These are phyloP conservation scores for Tychaedon coryphoeus DNA, from an alignment of 2,113 vertebrate species.

Conservation along the genomic window DNA sequence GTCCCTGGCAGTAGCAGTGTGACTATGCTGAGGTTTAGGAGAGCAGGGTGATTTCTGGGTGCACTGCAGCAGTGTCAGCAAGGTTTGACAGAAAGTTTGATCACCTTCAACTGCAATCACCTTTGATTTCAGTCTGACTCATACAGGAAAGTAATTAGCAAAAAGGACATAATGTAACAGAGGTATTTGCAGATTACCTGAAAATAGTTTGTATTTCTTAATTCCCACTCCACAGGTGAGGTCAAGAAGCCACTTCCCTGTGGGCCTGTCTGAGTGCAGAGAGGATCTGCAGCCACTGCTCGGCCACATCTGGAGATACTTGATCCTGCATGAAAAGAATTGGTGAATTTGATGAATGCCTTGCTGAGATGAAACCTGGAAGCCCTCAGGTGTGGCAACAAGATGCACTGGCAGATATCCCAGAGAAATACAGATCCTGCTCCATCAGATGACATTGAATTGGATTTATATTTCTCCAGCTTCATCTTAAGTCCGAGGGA, in stretches of 20 bases:
- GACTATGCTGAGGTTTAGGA: background rate
- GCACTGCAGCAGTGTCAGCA: background rate
- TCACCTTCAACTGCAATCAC: background rate
- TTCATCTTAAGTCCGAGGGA: background rate
- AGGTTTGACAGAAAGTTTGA: background rate
- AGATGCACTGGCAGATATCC: constrained; percentile 40
- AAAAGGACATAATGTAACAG: background rate
- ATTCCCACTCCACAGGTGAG: background rate
- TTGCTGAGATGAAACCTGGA: constrained; percentile 72
- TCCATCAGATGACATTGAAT: background rate
- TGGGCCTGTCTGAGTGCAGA: constrained; percentile 27
- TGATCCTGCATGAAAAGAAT: constrained; percentile 81
- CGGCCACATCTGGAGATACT: constrained; percentile 69
- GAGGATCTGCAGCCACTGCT: constrained; percentile 18
- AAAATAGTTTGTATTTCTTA: background rate
- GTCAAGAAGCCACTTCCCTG: constrained; percentile 34
- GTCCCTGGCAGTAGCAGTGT: background rate
- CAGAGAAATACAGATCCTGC: background rate
- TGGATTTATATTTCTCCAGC: background rate
- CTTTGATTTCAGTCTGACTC: background rate
- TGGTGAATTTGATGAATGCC: constrained; percentile 77
- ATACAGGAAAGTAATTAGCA: background rate
- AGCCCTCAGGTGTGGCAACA: constrained; percentile 58
- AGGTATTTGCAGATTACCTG: background rate
- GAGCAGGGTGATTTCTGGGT: background rate